Percentiles rank a stretch among this genome's conserved stretches.
phyloP scores from a whole-genome alignment of 2,888 invertebrate genomes.

The Tetheella fluctuosa region DNA sequence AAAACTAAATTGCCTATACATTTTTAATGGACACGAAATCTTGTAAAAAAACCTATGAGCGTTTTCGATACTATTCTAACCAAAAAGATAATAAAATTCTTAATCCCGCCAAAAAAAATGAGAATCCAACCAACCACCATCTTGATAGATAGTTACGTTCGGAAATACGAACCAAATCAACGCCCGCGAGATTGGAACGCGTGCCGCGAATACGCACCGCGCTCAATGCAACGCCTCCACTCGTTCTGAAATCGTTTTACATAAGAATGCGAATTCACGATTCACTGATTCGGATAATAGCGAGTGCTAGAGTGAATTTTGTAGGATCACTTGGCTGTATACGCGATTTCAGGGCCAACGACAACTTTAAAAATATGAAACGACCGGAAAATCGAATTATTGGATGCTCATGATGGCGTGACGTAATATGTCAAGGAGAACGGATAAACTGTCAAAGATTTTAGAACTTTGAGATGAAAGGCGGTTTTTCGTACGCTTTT shows the following conservation, averaged over 20 bases:
- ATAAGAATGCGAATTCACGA: constrained; percentile 75
- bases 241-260: constrained; percentile 64
- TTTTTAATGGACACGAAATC: no score
- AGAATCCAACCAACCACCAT: constrained; percentile 51
- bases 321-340: constrained; percentile 51
- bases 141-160: constrained; percentile 60
- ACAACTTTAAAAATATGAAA: constrained; percentile 53
- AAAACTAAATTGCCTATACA: constrained; percentile 19
- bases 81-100: no score
- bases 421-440: constrained; percentile 32
- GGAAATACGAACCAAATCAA: constrained; percentile 63
- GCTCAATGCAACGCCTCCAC: constrained; percentile 38
- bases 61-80: no score
- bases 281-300: constrained; percentile 77
- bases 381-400: constrained; percentile 63
- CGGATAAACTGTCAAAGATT: constrained; percentile 21
- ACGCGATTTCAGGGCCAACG: constrained; percentile 34
- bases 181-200: constrained; percentile 69
- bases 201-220: constrained; percentile 71
- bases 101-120: background rate
- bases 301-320: constrained; percentile 58
- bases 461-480: background rate
- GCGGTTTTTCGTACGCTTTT: background rate
- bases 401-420: constrained; percentile 28
- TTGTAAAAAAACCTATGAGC: no score